Evolutionary conservation across 2,888 invertebrate genomes (phyloP).

Genomic region (Xestia rhomboidea): DNA sequence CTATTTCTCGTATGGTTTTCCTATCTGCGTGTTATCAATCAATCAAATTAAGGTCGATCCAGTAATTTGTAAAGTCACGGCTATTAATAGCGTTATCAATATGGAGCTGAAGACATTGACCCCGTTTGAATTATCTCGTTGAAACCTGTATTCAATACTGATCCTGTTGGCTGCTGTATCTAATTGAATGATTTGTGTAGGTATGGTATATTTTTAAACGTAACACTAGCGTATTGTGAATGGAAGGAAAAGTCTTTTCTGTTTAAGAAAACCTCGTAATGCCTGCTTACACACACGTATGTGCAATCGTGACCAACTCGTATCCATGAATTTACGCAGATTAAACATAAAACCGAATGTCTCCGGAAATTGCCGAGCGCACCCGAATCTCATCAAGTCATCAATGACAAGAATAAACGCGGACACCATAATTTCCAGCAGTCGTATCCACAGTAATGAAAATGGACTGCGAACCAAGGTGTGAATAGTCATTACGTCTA

Average conservation of each 20-base stretch:
- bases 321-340: constrained; percentile 16
- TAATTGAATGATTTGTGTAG: neutral
- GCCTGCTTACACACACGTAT: constrained; percentile 8
- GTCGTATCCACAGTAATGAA: constrained; percentile 50
- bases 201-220: neutral
- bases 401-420: constrained; percentile 58
- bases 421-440: constrained; percentile 42
- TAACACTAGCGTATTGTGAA: neutral
- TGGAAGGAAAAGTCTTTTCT: neutral
- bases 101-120: constrained; percentile 59
- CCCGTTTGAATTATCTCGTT: constrained; percentile 53
- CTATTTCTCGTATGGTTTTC: constrained; percentile 36
- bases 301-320: neutral
- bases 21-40: constrained; percentile 39
- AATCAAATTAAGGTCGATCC: constrained; percentile 58
- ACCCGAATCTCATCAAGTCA: constrained; percentile 44
- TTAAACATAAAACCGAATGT: constrained; percentile 27
- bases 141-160: constrained; percentile 26
- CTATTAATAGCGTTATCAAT: constrained; percentile 56
- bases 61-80: constrained; percentile 41
- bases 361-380: constrained; percentile 44
- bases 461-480: constrained; percentile 42
- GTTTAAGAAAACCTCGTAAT: constrained; percentile 12
- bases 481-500: constrained; percentile 40
- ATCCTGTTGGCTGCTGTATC: constrained; percentile 27